Evolutionary conservation across 2,888 invertebrate species (phyloP).

Genomic region (Alviniconcha strummeri): DNA sequence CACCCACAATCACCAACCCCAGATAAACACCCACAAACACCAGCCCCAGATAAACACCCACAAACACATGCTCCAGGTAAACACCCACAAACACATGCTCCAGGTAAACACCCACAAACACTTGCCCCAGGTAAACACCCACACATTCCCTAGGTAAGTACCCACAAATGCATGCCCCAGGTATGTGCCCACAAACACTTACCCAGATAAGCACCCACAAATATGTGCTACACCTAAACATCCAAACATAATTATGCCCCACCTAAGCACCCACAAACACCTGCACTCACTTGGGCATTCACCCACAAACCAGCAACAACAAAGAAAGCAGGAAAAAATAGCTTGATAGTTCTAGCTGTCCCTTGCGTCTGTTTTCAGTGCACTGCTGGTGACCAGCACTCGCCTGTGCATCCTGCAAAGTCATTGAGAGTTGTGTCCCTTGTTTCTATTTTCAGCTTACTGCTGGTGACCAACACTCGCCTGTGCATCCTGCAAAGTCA

Average conservation of each 20-base stretch:
- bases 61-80: background rate
- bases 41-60: background rate
- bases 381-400: no score
- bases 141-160: background rate
- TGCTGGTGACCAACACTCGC: no score
- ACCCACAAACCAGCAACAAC: no score
- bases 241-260: background rate
- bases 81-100: background rate
- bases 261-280: background rate
- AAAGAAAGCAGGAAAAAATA: no score
- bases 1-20: background rate
- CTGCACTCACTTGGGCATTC: background rate
- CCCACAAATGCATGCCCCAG: background rate
- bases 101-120: background rate
- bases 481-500: no score
- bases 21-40: background rate
- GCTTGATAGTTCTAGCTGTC: no score
- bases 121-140: background rate
- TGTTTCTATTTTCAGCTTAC: no score
- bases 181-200: background rate
- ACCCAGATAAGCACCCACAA: background rate
- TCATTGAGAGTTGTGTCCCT: no score
- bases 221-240: background rate
- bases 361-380: no score
- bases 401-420: no score